Conservation (phyloP, 2,113 vertebrate genomes). For the Fulica atra region DNA sequence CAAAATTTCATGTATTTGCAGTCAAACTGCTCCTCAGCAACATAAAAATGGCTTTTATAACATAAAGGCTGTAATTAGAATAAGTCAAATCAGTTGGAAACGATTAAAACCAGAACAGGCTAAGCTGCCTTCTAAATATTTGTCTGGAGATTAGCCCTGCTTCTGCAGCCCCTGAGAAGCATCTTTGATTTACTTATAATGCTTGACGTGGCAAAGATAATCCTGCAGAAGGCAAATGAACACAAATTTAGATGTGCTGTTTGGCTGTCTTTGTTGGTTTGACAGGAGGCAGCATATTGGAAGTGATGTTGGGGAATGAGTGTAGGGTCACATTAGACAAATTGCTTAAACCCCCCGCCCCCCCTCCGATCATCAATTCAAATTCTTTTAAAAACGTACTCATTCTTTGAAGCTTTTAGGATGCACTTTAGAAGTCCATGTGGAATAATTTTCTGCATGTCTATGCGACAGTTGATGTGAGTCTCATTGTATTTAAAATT, state of each 20-base stretch:
- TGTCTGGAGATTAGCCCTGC: slow-evolving; percentile 81
- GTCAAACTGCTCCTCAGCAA: slow-evolving; percentile 78
- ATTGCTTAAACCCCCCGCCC: slow-evolving; percentile 44
- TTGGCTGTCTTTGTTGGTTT: slow-evolving; percentile 65
- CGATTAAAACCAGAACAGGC: slow-evolving; percentile 78
- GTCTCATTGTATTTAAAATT: slow-evolving; percentile 87
- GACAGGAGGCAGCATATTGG: slow-evolving; percentile 73
- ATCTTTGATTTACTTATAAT: slow-evolving; percentile 81
- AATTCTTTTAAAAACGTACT: slow-evolving; percentile 67
- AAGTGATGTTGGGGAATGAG: slow-evolving; percentile 60
- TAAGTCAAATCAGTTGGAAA: slow-evolving; percentile 88
- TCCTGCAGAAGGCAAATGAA: slow-evolving; percentile 75
- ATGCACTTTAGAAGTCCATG: slow-evolving; percentile 80
- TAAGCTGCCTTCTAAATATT: slow-evolving; percentile 84
- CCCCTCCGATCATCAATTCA: slow-evolving; percentile 52
- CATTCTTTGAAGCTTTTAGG: slow-evolving; percentile 78
- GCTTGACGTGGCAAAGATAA: slow-evolving; percentile 77
- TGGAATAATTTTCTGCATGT: slow-evolving; percentile 79
- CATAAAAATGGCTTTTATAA: slow-evolving; percentile 83
- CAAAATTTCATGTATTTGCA: slow-evolving; percentile 80
- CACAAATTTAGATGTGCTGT: slow-evolving; percentile 77
- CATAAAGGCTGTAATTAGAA: slow-evolving; percentile 86
- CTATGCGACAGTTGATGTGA: slow-evolving; percentile 77
- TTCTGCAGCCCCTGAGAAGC: slow-evolving; percentile 74
- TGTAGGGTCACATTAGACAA: slow-evolving; percentile 76